Conservation (phyloP, 2,888 invertebrate species). For the Caenorhabditis sp. region DNA sequence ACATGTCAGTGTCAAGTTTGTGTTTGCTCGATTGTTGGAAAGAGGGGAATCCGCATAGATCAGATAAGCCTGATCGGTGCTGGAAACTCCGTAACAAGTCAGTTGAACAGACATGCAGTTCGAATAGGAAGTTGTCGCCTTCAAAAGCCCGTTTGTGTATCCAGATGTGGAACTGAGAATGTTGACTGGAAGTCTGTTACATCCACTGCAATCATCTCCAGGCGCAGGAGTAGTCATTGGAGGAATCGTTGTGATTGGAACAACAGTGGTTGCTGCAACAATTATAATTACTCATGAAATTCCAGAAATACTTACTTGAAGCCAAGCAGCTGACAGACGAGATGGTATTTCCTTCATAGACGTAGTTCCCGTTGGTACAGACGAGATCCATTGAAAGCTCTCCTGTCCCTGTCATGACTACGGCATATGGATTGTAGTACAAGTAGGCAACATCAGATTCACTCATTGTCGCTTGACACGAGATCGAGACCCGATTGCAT, state of each 20-base stretch:
- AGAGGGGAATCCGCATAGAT: slow-evolving; percentile 46
- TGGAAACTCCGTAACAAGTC: slow-evolving; percentile 50
- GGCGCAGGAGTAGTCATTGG: slow-evolving; percentile 45
- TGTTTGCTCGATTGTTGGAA: background rate
- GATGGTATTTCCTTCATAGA: slow-evolving; percentile 36
- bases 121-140: slow-evolving; percentile 42
- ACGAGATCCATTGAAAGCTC: slow-evolving; percentile 44
- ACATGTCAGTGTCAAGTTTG: slow-evolving; percentile 40
- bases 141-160: slow-evolving; percentile 56
- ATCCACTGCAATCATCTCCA: slow-evolving; percentile 52
- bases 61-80: slow-evolving; percentile 47
- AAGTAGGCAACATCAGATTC: slow-evolving; percentile 37
- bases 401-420: slow-evolving; percentile 41
- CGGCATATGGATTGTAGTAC: slow-evolving; percentile 48
- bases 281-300: no score
- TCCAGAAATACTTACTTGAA: slow-evolving; percentile 23
- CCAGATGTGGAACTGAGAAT: slow-evolving; percentile 39
- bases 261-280: slow-evolving; percentile 30
- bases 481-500: slow-evolving; percentile 57
- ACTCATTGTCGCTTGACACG: slow-evolving; percentile 61
- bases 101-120: slow-evolving; percentile 54
- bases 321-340: slow-evolving; percentile 55
- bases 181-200: slow-evolving; percentile 49
- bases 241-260: slow-evolving; percentile 41
- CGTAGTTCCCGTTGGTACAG: slow-evolving; percentile 56